phyloP scores from a whole-genome alignment of 2,888 invertebrate genomes.

The Lobophora halterata region DNA sequence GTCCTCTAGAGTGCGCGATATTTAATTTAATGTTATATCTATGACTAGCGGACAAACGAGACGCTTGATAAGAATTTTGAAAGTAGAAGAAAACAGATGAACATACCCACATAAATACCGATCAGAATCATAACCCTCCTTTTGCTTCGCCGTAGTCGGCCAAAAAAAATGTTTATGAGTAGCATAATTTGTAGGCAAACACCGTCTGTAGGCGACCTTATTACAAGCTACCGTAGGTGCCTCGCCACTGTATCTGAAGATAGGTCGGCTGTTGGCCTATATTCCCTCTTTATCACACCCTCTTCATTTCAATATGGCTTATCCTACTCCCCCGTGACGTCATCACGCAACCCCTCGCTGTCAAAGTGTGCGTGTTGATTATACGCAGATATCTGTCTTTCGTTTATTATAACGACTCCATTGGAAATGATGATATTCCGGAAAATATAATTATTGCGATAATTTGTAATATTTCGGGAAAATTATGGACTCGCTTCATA shows the following conservation, averaged over 20 bases:
- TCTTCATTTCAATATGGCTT: constrained; percentile 25
- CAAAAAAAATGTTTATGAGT: constrained; percentile 38
- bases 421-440: constrained; percentile 9
- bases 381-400: constrained; percentile 41
- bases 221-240: constrained; percentile 61
- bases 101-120: too few relatives aligned
- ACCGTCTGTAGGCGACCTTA: constrained; percentile 49
- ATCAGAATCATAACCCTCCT: too few relatives aligned
- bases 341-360: constrained; percentile 60
- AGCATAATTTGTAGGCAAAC: constrained; percentile 41
- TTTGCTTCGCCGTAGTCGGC: constrained; percentile 8
- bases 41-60: too few relatives aligned
- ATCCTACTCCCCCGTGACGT: constrained; percentile 68
- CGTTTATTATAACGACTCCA: constrained; percentile 47
- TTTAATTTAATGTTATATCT: too few relatives aligned
- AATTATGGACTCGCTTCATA: too few relatives aligned
- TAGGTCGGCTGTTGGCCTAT: constrained; percentile 79
- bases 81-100: too few relatives aligned
- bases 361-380: constrained; percentile 53
- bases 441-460: constrained; percentile 3
- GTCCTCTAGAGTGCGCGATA: too few relatives aligned
- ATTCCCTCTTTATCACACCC: constrained; percentile 57
- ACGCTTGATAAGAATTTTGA: too few relatives aligned
- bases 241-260: constrained; percentile 63
- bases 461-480: background rate